Evolutionary conservation across 2,797 vertebrate species (phyloP).

Genomic region (Rhyacichthys aspro): DNA sequence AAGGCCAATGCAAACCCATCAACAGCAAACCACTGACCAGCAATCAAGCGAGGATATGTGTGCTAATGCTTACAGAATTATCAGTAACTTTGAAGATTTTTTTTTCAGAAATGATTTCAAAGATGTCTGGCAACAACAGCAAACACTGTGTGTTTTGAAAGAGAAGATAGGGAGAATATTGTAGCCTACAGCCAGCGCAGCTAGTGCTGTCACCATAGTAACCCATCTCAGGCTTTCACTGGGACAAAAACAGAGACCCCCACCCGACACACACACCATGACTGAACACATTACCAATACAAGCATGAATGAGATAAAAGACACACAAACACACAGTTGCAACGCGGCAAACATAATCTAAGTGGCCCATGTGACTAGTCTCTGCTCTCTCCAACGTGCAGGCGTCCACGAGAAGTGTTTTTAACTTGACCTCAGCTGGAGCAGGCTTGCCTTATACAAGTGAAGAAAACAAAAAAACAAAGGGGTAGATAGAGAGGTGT

Average conservation of each 20-base stretch:
- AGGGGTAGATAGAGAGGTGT: constrained; percentile 28
- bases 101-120: background rate
- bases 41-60: too few relatives aligned
- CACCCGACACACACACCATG: constrained; percentile 27
- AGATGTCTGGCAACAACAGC: constrained; percentile 1
- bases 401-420: constrained; percentile 50
- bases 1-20: too few relatives aligned
- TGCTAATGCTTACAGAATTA: too few relatives aligned
- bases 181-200: constrained; percentile 39
- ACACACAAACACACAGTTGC: constrained; percentile 22
- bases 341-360: constrained; percentile 34
- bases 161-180: constrained; percentile 5
- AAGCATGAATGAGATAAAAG: constrained; percentile 38
- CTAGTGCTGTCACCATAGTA: constrained; percentile 67
- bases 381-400: constrained; percentile 40
- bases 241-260: constrained; percentile 58
- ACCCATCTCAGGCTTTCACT: constrained; percentile 62
- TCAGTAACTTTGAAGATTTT: too few relatives aligned
- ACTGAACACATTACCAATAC: constrained; percentile 29
- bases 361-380: constrained; percentile 34
- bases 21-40: too few relatives aligned
- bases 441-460: constrained; percentile 33
- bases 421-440: constrained; percentile 47
- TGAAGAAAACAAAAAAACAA: constrained; percentile 32
- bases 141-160: constrained; percentile 28